Conservation (phyloP, 2,888 invertebrate genomes). For the Laspeyria flexula region DNA sequence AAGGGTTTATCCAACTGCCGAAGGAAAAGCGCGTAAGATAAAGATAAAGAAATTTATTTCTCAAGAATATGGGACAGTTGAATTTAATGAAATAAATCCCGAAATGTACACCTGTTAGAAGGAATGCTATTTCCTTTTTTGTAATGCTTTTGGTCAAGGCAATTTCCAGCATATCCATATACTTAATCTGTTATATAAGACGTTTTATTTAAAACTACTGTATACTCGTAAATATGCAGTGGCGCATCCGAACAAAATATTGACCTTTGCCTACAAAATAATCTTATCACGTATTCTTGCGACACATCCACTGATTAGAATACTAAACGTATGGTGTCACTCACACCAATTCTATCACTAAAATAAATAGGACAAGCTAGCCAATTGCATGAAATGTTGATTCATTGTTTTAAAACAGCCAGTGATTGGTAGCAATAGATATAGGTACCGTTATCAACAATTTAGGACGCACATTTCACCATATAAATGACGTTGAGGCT, state of each 20-base stretch:
- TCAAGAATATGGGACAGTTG: too few species aligned
- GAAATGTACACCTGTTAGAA: too few species aligned
- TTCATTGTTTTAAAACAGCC: conserved; percentile 36
- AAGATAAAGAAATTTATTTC: too few species aligned
- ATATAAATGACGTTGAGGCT: background rate
- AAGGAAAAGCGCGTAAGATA: too few species aligned
- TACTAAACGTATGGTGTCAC: conserved; percentile 38
- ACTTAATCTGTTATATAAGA: conserved; percentile 5
- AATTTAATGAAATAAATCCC: too few species aligned
- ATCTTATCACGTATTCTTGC: conserved; percentile 32
- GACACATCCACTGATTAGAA: conserved; percentile 37
- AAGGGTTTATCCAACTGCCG: too few species aligned
- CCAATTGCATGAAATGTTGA: conserved; percentile 38
- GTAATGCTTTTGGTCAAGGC: too few species aligned
- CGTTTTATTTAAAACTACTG: background rate
- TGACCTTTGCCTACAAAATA: conserved; percentile 22
- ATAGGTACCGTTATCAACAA: conserved; percentile 11
- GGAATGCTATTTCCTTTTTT: too few species aligned
- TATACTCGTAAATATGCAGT: conserved; percentile 1
- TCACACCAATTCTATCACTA: conserved; percentile 28
- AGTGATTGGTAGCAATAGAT: conserved; percentile 34
- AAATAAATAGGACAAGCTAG: conserved; percentile 36
- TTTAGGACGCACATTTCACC: background rate
- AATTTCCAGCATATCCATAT: too few species aligned
- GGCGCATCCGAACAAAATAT: conserved; percentile 7